Conservation (phyloP, 2,797 vertebrate genomes). For the Chrysocyon brachyurus region DNA sequence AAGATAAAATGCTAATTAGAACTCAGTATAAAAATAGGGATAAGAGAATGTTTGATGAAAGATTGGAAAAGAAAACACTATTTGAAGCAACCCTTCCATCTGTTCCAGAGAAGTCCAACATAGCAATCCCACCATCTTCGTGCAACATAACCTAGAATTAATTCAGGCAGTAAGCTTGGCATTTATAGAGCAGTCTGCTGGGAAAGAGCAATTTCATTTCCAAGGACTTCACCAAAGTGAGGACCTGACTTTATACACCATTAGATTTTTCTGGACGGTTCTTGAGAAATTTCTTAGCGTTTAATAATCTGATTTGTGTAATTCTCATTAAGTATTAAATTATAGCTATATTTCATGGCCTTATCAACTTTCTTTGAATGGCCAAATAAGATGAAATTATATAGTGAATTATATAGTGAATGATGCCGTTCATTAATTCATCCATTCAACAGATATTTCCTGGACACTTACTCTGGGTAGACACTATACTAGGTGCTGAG, state of each 20-base stretch:
- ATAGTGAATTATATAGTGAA: neutral
- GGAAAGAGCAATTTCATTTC: conserved; percentile 22
- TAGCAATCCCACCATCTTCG: neutral
- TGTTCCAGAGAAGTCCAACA: neutral
- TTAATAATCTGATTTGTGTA: neutral
- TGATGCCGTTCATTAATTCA: neutral
- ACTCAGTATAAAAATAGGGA: neutral
- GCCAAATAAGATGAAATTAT: neutral
- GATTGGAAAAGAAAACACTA: neutral
- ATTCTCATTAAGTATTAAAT: neutral
- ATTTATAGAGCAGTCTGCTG: neutral
- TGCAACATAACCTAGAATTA: neutral
- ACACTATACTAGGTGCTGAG: neutral
- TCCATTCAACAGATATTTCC: neutral
- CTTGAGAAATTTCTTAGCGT: conserved; percentile 17
- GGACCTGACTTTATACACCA: neutral
- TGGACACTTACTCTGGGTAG: neutral
- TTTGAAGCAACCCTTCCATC: neutral
- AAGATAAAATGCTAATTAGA: neutral
- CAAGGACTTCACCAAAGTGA: neutral
- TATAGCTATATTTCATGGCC: neutral
- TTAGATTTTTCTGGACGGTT: conserved; percentile 9
- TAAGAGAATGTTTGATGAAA: neutral
- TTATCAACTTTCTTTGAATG: neutral
- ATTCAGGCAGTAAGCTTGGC: neutral